These are phyloP conservation scores for Tenodera sinensis DNA, from an alignment of 2,888 invertebrate species.

Conservation along the genomic window DNA sequence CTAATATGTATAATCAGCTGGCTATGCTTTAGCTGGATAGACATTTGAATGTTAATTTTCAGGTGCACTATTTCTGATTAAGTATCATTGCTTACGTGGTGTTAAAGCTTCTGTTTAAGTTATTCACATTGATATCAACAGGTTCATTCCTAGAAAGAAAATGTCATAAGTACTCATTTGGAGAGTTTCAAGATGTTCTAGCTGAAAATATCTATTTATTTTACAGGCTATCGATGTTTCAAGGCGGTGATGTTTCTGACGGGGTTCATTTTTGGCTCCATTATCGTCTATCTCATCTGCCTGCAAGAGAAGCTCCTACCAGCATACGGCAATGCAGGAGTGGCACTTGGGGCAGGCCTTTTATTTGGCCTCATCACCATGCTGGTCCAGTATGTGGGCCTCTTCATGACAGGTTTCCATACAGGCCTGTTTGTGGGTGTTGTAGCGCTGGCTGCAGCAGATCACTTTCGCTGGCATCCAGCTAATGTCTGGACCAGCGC, in stretches of 20 bases:
- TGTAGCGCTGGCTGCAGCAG: slow-evolving; percentile 56
- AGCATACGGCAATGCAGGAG: slow-evolving; percentile 70
- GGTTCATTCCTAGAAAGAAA: no score
- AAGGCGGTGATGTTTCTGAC: slow-evolving; percentile 85
- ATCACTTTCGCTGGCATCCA: slow-evolving; percentile 55
- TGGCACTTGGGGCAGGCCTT: slow-evolving; percentile 68
- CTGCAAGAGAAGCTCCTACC: slow-evolving; percentile 76
- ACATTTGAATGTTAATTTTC: no score
- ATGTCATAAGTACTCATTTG: no score
- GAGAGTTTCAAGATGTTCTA: no score
- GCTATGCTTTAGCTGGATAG: no score
- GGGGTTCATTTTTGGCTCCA: slow-evolving; percentile 79
- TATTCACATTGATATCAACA: no score
- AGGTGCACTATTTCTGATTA: no score
- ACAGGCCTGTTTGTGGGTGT: slow-evolving; percentile 64
- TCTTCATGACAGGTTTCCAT: slow-evolving; percentile 77
- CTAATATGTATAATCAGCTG: no score
- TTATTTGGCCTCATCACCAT: slow-evolving; percentile 76
- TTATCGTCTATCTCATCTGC: slow-evolving; percentile 76
- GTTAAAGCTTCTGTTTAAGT: no score
- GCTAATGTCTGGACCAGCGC: slow-evolving; percentile 67
- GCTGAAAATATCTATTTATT: not conserved
- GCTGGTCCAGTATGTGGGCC: slow-evolving; percentile 76
- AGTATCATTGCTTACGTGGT: no score
- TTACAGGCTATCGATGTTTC: slow-evolving; percentile 80